Base-by-base conservation (phyloP, 2,888 invertebrate species). In the Odontothrips loti region DNA sequence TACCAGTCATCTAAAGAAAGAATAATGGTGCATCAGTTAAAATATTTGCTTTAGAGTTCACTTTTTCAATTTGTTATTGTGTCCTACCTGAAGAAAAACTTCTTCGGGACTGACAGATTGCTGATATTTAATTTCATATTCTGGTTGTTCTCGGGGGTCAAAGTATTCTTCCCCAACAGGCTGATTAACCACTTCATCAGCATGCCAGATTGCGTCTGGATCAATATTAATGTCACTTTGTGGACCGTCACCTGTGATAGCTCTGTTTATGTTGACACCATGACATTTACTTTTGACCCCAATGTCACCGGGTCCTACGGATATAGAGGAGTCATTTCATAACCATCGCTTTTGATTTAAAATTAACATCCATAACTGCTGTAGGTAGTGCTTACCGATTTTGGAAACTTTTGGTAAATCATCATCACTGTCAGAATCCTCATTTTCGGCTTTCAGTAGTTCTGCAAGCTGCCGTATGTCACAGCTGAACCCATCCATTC, bases 61-160 rank as follows among this genome's bases (percentile, higher is more conserved):
- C 23, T 20, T 23, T 4, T 23, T 17, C 6, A 34, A 9, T 1
- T 68, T 80, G 10, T 78, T 0, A 51, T 63, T 79, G 20, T 47
- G 29, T 43, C 83, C 83, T 86, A 94, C 95, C 89, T 95, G 94
- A 80, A 97, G 89, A 87, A 91, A 97, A 12, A 96, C 91, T 87
- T 97, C 96, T 87, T 96, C 94, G 0, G 96, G 91, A 12, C 93
- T 91, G 0, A 97, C 94, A 58, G 93, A 90, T 87, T 97, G 97
- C 84, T 94, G 93, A 87, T 95, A 97, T 84, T 92, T 91, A 87
- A 96, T 93, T 63, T 93, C 92, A 88, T 95, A 96, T 84, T 90
- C 90, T 0, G 95, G 95, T 34, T 89, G 88, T 85, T 90, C 90
- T 79, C 93, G 90, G 82, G 91, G 91, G 83, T 92, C 92, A 8